Evolutionary conservation across 2,888 invertebrate species (phyloP).

Genomic region (Bedellia somnulentella): DNA sequence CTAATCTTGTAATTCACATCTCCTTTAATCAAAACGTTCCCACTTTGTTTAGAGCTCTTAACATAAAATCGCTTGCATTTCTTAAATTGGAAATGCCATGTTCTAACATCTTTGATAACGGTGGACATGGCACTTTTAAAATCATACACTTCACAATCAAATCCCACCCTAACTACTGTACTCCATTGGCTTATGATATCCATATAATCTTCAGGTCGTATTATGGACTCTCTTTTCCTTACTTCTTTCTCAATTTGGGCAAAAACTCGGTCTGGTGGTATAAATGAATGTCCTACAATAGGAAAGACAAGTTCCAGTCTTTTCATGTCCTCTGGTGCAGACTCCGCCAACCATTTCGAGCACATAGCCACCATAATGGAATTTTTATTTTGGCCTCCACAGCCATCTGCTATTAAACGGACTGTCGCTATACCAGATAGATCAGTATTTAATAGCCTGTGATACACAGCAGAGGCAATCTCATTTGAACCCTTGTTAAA

Average conservation of each 20-base stretch:
- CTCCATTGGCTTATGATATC: too few relatives aligned
- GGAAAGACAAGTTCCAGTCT: conserved; percentile 14
- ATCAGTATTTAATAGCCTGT: conserved; percentile 8
- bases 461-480: conserved; percentile 16
- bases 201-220: conserved; percentile 12
- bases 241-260: conserved; percentile 13
- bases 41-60: too few relatives aligned
- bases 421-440: conserved; percentile 9
- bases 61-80: too few relatives aligned
- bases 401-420: conserved; percentile 17
- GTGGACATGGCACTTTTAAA: too few relatives aligned
- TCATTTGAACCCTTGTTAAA: conserved; percentile 17
- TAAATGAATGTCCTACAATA: conserved; percentile 15
- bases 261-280: conserved; percentile 16
- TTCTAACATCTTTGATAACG: too few relatives aligned
- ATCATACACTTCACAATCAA: too few relatives aligned
- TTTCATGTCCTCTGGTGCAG: conserved; percentile 12
- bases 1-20: neutral
- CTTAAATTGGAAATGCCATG: too few relatives aligned
- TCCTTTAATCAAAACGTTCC: neutral
- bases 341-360: conserved; percentile 7
- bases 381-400: too few relatives aligned
- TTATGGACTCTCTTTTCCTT: conserved; percentile 11
- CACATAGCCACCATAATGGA: conserved; percentile 14
- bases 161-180: too few relatives aligned